Percentiles rank a stretch among this genome's conserved stretches.
These are phyloP conservation scores for Plodia interpunctella DNA, from an alignment of 1,140 invertebrate genomes.

Conservation along the genomic window DNA sequence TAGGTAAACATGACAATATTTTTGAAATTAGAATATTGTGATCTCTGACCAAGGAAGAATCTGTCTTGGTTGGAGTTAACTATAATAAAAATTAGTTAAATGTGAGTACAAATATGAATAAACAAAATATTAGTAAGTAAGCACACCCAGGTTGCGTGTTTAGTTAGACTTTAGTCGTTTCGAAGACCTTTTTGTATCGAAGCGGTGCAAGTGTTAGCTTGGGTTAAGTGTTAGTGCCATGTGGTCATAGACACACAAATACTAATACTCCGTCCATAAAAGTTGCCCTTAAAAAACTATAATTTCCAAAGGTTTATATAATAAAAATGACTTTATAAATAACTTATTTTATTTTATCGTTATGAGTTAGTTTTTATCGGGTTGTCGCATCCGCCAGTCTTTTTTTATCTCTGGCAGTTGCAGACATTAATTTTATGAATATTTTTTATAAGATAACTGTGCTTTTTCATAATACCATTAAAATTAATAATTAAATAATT, in stretches of 20 bases:
- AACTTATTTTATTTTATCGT: background rate
- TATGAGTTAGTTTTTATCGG: background rate
- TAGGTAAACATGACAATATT: no score
- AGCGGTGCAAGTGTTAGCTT: conserved; percentile 45
- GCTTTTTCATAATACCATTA: no score
- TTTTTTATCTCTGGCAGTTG: background rate
- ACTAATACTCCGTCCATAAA: background rate
- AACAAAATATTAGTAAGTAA: background rate
- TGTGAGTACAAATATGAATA: no score
- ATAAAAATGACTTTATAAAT: background rate
- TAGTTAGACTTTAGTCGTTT: no score
- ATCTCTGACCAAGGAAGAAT: no score
- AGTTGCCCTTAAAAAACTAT: background rate
- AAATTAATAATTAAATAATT: no score
- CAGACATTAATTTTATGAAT: background rate
- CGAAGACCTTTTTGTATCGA: conserved; percentile 27
- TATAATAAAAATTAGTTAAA: no score
- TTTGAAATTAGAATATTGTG: no score
- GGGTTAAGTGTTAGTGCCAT: conserved; percentile 28
- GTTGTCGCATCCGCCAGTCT: background rate
- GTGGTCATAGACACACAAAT: conserved; percentile 11
- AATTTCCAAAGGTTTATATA: background rate
- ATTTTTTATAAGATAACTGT: no score
- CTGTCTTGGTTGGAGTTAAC: no score
- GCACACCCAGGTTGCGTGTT: background rate